These are phyloP conservation scores for Ichneumoninae sp. DNA, from an alignment of 2,888 invertebrate genomes.

Conservation along the genomic window DNA sequence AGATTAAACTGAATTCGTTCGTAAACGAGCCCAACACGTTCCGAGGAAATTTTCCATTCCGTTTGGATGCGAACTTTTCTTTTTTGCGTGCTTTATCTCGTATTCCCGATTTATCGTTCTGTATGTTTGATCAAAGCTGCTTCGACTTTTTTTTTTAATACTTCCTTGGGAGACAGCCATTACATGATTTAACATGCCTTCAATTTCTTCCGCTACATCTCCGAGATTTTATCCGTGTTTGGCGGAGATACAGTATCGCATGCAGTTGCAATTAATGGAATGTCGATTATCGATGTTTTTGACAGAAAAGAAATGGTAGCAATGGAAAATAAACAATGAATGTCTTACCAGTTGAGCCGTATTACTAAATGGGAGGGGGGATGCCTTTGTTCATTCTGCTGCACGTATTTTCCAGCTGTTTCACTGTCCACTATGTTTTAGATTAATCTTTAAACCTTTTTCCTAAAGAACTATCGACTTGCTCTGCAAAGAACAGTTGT, in stretches of 20 bases:
- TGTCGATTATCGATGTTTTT: neutral
- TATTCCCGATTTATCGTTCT: neutral
- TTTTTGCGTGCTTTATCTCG: neutral
- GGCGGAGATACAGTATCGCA: neutral
- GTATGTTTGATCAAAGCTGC: conserved; percentile 21
- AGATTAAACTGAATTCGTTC: conserved; percentile 24
- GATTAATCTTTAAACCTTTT: neutral
- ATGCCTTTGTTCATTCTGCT: neutral
- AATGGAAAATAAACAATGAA: neutral
- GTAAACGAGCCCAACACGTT: neutral
- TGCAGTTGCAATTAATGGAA: neutral
- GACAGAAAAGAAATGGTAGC: neutral
- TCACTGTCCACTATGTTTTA: neutral
- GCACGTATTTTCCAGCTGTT: neutral
- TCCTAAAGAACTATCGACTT: neutral
- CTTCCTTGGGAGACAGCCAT: conserved; percentile 47
- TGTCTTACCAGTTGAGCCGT: neutral
- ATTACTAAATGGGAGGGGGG: neutral
- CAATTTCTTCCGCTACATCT: conserved; percentile 9
- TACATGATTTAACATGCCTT: conserved; percentile 43
- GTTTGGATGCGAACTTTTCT: neutral
- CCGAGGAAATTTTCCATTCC: neutral
- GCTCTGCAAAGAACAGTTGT: no score
- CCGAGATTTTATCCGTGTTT: neutral
- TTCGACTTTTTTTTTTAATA: conserved; percentile 15